Percentiles rank a stretch among this genome's conserved stretches.
phyloP scores from a whole-genome alignment of 2,113 vertebrate species.

The Bothrops jararaca region DNA sequence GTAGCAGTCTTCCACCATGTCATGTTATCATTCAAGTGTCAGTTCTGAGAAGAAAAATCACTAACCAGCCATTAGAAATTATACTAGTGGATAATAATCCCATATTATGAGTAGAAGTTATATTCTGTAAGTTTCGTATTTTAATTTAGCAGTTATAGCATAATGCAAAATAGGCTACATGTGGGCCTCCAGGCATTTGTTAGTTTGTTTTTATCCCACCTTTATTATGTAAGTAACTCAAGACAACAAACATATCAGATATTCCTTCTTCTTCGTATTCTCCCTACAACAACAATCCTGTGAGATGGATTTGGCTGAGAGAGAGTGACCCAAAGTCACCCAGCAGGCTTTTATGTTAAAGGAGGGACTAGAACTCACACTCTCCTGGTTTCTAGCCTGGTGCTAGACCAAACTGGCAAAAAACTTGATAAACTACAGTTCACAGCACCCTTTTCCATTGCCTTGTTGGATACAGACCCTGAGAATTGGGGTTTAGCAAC shows the following conservation, averaged over 20 bases:
- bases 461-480: neutral
- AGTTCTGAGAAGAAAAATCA: neutral
- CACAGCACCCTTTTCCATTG: neutral
- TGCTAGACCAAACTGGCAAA: neutral
- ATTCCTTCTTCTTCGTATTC: neutral
- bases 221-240: neutral
- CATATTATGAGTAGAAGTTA: neutral
- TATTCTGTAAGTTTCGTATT: rapidly evolving
- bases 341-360: neutral
- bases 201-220: neutral
- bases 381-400: neutral
- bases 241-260: neutral
- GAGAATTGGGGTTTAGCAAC: neutral
- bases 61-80: neutral
- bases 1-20: rapidly evolving
- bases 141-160: neutral
- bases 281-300: neutral
- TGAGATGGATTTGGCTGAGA: neutral
- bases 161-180: neutral
- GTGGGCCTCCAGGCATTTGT: neutral
- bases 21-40: neutral
- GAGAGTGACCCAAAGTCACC: neutral
- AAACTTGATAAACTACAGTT: neutral
- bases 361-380: neutral
- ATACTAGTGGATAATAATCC: neutral